Percentiles rank a stretch among this genome's conserved stretches.
Evolutionary conservation across 2,888 invertebrate species (phyloP).

Genomic region (Latrodectus elegans): DNA sequence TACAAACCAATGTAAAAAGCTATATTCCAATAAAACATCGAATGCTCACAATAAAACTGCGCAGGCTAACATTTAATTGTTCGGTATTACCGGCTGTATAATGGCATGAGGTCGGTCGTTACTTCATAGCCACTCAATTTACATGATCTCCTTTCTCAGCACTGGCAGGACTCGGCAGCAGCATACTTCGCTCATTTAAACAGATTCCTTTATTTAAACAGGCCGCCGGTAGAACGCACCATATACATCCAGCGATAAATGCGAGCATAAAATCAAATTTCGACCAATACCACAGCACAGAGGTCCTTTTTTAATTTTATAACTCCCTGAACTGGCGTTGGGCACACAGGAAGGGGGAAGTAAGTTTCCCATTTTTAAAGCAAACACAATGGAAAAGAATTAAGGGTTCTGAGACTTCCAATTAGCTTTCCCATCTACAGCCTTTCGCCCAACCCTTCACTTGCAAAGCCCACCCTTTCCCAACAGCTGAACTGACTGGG

Average conservation of each 20-base stretch:
- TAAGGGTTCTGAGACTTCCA: constrained; percentile 48
- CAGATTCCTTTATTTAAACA: constrained; percentile 1
- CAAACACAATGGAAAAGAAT: constrained; percentile 56
- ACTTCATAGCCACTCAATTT: no score
- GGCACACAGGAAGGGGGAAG: constrained; percentile 20
- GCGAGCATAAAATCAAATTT: constrained; percentile 25
- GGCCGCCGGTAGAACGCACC: neutral
- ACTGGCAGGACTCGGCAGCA: no score
- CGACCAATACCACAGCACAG: neutral
- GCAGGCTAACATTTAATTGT: no score
- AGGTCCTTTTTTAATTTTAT: neutral
- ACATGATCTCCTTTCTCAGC: no score
- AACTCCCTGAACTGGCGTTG: neutral
- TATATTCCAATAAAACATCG: no score
- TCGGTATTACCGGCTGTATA: no score
- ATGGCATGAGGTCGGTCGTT: no score
- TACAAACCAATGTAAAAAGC: no score
- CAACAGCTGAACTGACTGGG: constrained; percentile 40
- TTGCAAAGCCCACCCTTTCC: constrained; percentile 40
- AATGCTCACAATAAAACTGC: no score
- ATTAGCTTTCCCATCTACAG: constrained; percentile 37
- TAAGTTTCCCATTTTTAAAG: constrained; percentile 39
- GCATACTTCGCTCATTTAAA: neutral
- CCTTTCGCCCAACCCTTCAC: constrained; percentile 46
- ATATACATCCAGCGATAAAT: constrained; percentile 1